Evolutionary conservation across 2,888 invertebrate species (phyloP).

Genomic region (Nemoura dubitans): DNA sequence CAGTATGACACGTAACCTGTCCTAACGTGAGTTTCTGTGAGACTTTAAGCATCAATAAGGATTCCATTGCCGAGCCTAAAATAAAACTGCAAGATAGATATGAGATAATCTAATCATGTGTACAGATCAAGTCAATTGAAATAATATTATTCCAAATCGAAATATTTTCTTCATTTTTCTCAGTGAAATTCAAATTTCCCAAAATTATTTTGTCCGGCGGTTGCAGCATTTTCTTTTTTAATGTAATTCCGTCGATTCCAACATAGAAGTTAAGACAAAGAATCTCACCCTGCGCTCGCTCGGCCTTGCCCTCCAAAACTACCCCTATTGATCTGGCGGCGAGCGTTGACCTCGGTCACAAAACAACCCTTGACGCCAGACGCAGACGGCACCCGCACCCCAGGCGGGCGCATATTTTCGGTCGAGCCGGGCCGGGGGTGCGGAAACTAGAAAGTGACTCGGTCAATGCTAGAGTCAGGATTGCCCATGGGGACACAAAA

Average conservation of each 20-base stretch:
- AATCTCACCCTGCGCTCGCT: background rate
- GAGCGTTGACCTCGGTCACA: constrained; percentile 7
- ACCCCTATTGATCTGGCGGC: constrained; percentile 7
- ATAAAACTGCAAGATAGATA: no score
- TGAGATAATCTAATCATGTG: no score
- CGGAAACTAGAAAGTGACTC: background rate
- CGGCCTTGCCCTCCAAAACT: background rate
- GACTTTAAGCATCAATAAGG: no score
- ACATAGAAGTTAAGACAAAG: background rate
- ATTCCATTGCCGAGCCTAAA: no score
- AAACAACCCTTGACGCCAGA: background rate
- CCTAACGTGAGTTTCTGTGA: no score
- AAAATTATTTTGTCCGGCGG: background rate
- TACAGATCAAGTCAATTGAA: no score
- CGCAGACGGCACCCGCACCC: background rate
- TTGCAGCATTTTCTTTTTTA: background rate
- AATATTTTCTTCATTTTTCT: no score
- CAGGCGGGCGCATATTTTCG: background rate
- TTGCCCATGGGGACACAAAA: no score
- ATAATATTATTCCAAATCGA: no score
- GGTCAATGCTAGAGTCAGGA: background rate
- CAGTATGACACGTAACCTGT: no score
- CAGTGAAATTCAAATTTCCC: no score
- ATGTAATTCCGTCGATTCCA: background rate
- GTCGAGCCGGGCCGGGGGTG: background rate